Percentiles rank a stretch among this genome's conserved stretches.
Conservation (phyloP, 2,888 invertebrate genomes). For the Aphidius colemani region DNA sequence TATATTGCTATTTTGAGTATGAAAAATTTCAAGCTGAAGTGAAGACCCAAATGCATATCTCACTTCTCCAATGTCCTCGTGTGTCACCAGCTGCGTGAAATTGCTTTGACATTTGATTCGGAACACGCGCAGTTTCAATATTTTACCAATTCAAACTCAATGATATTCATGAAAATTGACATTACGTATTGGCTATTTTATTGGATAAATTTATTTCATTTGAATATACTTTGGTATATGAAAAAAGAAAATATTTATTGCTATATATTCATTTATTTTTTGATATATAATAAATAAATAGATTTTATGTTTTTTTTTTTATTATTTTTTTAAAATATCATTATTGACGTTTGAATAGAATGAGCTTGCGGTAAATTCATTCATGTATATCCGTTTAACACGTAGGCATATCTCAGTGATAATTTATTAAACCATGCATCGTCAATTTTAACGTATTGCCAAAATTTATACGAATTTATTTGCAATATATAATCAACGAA, state of each 20-base stretch:
- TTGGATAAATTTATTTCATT: background rate
- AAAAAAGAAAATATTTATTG: constrained; percentile 10
- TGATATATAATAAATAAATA: background rate
- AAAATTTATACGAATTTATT: constrained; percentile 24
- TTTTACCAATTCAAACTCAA: background rate
- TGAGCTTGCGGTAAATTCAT: constrained; percentile 3
- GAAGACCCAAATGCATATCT: background rate
- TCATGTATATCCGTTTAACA: constrained; percentile 9
- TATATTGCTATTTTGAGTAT: no score
- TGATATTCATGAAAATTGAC: constrained; percentile 7
- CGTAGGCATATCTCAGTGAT: constrained; percentile 11
- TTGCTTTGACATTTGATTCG: constrained; percentile 29
- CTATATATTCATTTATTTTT: background rate
- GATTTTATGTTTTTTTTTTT: background rate
- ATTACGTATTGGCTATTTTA: constrained; percentile 4
- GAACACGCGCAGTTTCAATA: constrained; percentile 9
- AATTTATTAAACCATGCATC: constrained; percentile 29
- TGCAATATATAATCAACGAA: constrained; percentile 27
- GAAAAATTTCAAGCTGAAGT: no score
- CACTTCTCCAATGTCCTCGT: background rate
- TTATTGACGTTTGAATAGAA: constrained; percentile 7
- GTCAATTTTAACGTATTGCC: constrained; percentile 21
- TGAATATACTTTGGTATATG: background rate
- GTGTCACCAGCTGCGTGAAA: constrained; percentile 22
- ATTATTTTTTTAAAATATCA: background rate